Base-by-base conservation (phyloP, 2,113 vertebrate genomes). In the Cephalophus harveyi region DNA sequence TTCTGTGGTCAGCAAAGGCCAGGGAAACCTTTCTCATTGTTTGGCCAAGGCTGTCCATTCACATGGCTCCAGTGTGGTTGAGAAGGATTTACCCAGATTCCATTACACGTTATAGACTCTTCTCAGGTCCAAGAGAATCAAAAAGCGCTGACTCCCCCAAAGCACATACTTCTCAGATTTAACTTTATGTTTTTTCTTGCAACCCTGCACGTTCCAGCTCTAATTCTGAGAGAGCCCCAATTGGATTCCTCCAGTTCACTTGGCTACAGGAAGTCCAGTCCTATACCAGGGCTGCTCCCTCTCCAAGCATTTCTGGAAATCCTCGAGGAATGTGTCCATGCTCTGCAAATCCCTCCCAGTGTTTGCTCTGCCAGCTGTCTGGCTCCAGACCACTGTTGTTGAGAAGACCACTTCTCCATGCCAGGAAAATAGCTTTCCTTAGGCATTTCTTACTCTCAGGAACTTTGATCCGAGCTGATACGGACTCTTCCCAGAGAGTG, bases 1-100 rank as follows among this genome's bases (percentile, higher is more conserved):
- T 54, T 17, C 30, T 43, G 30, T 0, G 4, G 25, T 62, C 9
- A 11, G 28, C 14, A 6, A 28, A 83, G 87, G 76, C 94, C 15
- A 0, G 11, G 50, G 30, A n/a, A 48, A 14, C 30, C 17, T 17
- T 16, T 59, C 57, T 79, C 8, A 8, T 19, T 36, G 0, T 17
- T n/a, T 19, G 76, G 57, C 48, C 2, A 2, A 33, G 48, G 11
- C n/a, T n/a, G 1, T 40, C 16, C 5, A 3, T 71, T 60, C 88
- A 7, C 16, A 0, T 0, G 25, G 91, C 83, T 55, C 46, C 9
- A 0, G 0, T 7, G 14, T 21, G 36, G 17, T 12, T 7, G 40
- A 40, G 79, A 76, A 52, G 71, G 67, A 36, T 48, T 33, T 36
- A 46, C 59, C 3, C 17, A 67, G 85, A 33, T 76, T 27, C 79